Evolutionary conservation across 2,888 invertebrate species (phyloP), one percentile per base, ranked within the genome.

Genomic region (Drosophila demipolita): DNA sequence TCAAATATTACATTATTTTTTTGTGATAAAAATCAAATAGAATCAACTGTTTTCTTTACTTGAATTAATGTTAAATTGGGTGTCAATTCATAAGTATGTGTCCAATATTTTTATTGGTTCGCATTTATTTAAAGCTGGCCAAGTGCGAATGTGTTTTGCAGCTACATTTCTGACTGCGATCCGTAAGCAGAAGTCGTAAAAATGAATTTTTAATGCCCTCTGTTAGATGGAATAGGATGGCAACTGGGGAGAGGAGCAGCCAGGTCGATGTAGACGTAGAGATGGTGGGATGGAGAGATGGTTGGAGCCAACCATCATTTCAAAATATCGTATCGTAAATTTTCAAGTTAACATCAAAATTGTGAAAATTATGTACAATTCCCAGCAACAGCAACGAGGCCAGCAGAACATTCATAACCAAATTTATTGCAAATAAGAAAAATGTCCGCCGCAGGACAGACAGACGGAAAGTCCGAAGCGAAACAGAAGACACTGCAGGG

Each of bases 341-440:
- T 87, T 90, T 68, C 75, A 82, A 89, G 90, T 91, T 91, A 91
- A 90, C 88, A 90, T 91, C 92, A 91, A 90, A 91, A 90, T 88
- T 90, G 83, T 83, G 82, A 84, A 91, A 91, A 90, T 91, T 90
- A 91, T 91, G 84, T 90, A 84, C 87, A 80, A 80, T 82, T 85
- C 73, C 79, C 80, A 72, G 72, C 69, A 79, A 72, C 58, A 45
- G 74, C 68, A 75, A 76, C 77, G 49, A 67, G 67, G 62, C 67
- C 72, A 80, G 77, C 74, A 75, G 71, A 88, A 90, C 91, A 91
- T 91, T 91, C 92, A 91, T 90, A 91, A 91, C 84, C 90, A 91
- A 91, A 91, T 91, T 91, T 91, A 91, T 91, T 89, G 92, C 91
- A 90, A 91, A 89, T 90, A 91, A 91, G 91, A 91, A 91, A 91